Conservation (phyloP, 2,888 invertebrate species). For the Drosophila meridiana region DNA sequence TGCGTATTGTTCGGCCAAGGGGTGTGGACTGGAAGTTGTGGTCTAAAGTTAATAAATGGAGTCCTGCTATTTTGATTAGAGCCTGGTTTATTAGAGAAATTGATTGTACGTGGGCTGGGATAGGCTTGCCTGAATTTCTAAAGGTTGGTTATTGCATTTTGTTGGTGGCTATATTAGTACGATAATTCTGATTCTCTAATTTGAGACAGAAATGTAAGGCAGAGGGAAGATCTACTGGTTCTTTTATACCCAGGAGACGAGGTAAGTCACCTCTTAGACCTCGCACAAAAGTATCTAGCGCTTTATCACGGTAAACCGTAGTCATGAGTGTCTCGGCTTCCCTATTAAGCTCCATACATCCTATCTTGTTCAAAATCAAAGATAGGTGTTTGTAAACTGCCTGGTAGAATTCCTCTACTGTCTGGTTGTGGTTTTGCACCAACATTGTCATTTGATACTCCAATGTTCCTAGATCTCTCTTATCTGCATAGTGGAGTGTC, state of each 20-base stretch:
- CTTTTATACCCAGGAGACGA: not conserved
- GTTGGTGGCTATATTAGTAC: no score
- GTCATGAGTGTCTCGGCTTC: not conserved
- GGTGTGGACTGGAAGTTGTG: no score
- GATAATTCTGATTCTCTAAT: no score
- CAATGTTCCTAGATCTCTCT: slow-evolving; percentile 3
- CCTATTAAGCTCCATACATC: not conserved
- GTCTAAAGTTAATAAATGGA: no score
- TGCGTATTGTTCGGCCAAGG: no score
- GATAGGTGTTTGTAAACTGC: not conserved
- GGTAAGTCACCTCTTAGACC: no score
- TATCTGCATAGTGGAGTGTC: slow-evolving; percentile 35
- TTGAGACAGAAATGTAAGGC: not conserved
- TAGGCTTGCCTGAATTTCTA: no score
- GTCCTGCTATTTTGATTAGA: no score
- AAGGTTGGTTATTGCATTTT: no score
- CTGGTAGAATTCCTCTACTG: not conserved
- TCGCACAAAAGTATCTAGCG: not conserved
- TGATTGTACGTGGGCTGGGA: no score
- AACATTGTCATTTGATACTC: slow-evolving; percentile 6
- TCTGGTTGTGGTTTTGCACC: not conserved
- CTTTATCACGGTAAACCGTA: not conserved
- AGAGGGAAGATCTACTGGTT: not conserved
- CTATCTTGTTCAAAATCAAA: not conserved
- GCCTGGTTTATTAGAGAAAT: no score